A percentile compares a stretch with the other conserved stretches of the same genome.
phyloP scores from a whole-genome alignment of 2,797 vertebrate species.

The Falco cherrug region DNA sequence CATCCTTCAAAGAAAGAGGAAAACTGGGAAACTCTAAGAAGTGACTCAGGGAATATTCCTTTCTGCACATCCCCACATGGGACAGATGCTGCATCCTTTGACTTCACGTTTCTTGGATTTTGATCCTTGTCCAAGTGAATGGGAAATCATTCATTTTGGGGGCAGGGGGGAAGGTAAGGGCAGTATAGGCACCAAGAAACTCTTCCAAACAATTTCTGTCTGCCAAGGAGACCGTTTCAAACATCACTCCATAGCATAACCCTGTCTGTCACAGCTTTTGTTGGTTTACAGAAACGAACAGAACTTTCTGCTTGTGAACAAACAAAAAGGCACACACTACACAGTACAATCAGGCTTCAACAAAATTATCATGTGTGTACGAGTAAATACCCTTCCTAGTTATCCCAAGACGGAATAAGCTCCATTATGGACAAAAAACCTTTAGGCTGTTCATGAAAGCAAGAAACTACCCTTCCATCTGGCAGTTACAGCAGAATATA shows the following conservation, averaged over 20 bases:
- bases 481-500: not conserved
- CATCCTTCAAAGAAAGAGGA: not conserved
- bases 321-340: not conserved
- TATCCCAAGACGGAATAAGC: not conserved
- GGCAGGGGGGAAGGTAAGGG: not conserved
- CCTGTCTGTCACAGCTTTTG: not conserved
- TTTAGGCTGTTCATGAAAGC: not conserved
- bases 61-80: slow-evolving; percentile 18
- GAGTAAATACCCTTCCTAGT: not conserved
- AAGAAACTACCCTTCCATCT: not conserved
- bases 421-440: not conserved
- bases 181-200: not conserved
- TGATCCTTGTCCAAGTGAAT: slow-evolving; percentile 38
- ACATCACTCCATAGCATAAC: not conserved
- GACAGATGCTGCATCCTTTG: slow-evolving; percentile 47
- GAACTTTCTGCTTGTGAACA: not conserved
- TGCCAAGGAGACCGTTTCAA: slow-evolving; percentile 40
- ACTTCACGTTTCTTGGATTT: slow-evolving; percentile 21
- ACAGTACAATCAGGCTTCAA: not conserved
- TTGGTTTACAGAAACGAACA: not conserved
- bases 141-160: slow-evolving; percentile 58
- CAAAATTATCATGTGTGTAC: not conserved
- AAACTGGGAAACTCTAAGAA: slow-evolving; percentile 30
- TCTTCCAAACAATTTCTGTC: slow-evolving; percentile 29
- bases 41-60: slow-evolving; percentile 21